A percentile compares a stretch with the other conserved stretches of the same genome.
Evolutionary conservation across 92 coral and sea anemone species (phyloP).

Genomic region (Chrysogorgia sp.): DNA sequence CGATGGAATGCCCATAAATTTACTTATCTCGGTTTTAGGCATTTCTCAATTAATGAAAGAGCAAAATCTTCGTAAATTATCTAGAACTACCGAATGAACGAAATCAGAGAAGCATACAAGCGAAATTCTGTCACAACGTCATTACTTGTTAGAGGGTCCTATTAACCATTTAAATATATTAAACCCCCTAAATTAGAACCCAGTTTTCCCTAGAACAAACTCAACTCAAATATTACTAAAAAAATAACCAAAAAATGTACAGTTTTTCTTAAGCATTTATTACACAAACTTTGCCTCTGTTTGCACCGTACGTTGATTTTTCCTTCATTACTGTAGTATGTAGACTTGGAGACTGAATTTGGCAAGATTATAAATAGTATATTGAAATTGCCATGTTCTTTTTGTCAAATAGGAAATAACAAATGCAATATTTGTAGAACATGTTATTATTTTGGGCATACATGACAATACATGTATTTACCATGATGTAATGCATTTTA

Average conservation of each 20-base stretch:
- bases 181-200: conserved; percentile 20
- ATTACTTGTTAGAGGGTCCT: conserved; percentile 27
- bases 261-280: no score
- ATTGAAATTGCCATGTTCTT: no score
- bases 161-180: background rate
- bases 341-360: background rate
- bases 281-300: no score
- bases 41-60: background rate
- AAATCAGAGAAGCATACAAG: conserved; percentile 2
- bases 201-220: conserved; percentile 4
- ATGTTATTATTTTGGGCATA: no score
- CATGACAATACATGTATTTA: no score
- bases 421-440: no score
- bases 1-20: conserved; percentile 5
- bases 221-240: background rate
- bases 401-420: no score
- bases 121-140: conserved; percentile 1
- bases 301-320: no score
- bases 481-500: no score
- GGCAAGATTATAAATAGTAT: background rate
- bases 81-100: background rate
- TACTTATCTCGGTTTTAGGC: conserved; percentile 1
- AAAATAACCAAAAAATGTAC: background rate
- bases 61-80: background rate
- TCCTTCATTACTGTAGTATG: background rate